A percentile compares a stretch with the other conserved stretches of the same genome.
These are phyloP conservation scores for Oryctolagus cuniculus DNA, from an alignment of 2,113 vertebrate species.

Conservation along the genomic window DNA sequence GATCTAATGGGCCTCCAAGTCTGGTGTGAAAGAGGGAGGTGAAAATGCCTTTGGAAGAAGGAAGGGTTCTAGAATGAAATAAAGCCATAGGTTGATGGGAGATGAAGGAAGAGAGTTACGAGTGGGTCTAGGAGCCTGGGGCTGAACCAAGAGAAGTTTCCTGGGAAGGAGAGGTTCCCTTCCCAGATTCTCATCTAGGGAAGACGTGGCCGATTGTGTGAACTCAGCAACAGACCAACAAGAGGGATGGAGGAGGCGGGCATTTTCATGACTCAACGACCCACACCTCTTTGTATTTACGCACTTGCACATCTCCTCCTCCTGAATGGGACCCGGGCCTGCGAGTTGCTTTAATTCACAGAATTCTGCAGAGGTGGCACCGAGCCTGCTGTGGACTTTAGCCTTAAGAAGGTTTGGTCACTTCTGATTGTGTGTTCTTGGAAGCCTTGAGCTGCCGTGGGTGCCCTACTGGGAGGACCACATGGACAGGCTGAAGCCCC, in stretches of 20 bases:
- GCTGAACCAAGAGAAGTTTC: not conserved
- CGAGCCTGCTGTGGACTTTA: not conserved
- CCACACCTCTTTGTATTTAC: not conserved
- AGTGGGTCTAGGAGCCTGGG: not conserved
- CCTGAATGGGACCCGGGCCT: not conserved
- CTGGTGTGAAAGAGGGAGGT: not conserved
- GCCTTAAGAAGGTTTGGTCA: not conserved
- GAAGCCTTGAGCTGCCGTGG: not conserved
- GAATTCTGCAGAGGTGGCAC: not conserved
- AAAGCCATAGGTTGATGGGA: not conserved
- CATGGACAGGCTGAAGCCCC: not conserved
- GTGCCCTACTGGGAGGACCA: not conserved
- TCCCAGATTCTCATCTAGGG: not conserved
- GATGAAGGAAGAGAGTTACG: not conserved
- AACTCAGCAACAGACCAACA: not conserved
- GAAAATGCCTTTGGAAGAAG: conserved; percentile 4
- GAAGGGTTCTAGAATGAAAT: not conserved
- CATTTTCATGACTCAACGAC: not conserved
- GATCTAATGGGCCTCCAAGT: not conserved
- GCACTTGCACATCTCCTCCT: not conserved
- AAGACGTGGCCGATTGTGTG: not conserved
- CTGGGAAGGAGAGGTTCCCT: not conserved
- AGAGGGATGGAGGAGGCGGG: not conserved
- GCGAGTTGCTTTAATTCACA: not conserved
- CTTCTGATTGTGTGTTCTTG: not conserved